Conservation (phyloP, 2,888 invertebrate genomes). For the Hypolimnas misippus region DNA sequence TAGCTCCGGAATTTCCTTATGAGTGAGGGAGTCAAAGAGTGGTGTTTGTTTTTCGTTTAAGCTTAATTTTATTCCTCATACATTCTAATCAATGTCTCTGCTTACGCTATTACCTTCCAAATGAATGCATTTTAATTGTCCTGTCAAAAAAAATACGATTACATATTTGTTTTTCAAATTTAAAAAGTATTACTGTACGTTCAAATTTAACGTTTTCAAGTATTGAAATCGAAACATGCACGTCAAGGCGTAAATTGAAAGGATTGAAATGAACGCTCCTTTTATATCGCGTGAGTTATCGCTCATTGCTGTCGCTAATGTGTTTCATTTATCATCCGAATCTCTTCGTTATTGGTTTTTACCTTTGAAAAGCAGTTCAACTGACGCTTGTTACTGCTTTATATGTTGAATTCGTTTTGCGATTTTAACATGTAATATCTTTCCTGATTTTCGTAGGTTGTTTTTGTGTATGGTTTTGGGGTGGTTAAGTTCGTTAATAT, state of each 20-base stretch:
- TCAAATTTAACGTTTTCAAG: background rate
- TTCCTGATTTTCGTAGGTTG: background rate
- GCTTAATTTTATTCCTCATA: too few relatives aligned
- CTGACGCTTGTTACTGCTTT: conserved; percentile 39
- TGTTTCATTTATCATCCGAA: conserved; percentile 66
- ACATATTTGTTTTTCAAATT: background rate
- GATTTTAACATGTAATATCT: background rate
- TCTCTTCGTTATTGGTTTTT: conserved; percentile 64
- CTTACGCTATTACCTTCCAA: too few relatives aligned
- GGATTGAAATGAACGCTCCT: conserved; percentile 34
- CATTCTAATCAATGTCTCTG: too few relatives aligned
- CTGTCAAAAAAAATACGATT: too few relatives aligned
- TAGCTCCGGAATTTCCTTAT: too few relatives aligned
- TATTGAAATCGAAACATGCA: conserved; percentile 27
- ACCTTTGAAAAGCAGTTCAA: conserved; percentile 51
- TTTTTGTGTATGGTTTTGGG: background rate
- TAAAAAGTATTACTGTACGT: background rate
- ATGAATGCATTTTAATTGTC: too few relatives aligned
- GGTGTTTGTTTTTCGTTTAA: too few relatives aligned
- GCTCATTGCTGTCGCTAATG: conserved; percentile 60
- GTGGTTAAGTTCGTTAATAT: too few relatives aligned
- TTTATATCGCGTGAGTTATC: conserved; percentile 41
- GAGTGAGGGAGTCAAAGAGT: too few relatives aligned
- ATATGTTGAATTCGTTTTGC: conserved; percentile 1
- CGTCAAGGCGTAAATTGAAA: conserved; percentile 39